Evolutionary conservation across 1,140 invertebrate genomes (phyloP), one percentile per base, ranked within the genome.

Genomic region (Penaeus indicus): DNA sequence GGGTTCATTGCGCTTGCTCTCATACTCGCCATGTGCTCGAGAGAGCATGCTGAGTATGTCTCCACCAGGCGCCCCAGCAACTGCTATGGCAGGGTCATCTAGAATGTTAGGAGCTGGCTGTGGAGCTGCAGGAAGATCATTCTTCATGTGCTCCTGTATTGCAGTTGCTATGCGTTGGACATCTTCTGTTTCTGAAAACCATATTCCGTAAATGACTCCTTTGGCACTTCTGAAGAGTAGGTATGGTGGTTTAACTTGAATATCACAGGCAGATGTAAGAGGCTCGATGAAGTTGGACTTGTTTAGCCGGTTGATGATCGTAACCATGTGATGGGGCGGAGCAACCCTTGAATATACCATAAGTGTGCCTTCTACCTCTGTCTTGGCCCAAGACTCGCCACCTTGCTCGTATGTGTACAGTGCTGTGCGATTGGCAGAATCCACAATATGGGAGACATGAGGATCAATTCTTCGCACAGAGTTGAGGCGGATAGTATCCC

Each of bases 1-100:
- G 38, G 84, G 89, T 67, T 91, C 90, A 32, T 88, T 86, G 13
- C 87, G 86, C 25, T 90, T 91, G 63, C 86, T 91, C 83, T 90
- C 90, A 78, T 85, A 91, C 42, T 89, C 90, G 13, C 90, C 90
- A 84, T 91, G 90, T 21, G 90, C 90, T 47, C 89, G 82, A 21
- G 89, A 88, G 19, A 91, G 85, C 90, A 91, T 91, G 19, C 89
- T 88, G 84, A 91, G 88, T 61, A 91, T 91, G 60, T 91, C 88
- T 18, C 89, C 90, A 54, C 85, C 87, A 47, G 88, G 78, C 11
- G 83, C 81, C 32, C 80, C 86, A 32, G 85, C 84, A 21, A 83
- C 84, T 61, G 88, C 85, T 42, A 85, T 64, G 19, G 84, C 82
- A 72, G 89, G 85, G 42, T 86, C 88, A 77, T 67, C 84, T 42